phyloP scores from a whole-genome alignment of 35 echinoderm and acorn worm genomes.

The Stichopus chloronotus region DNA sequence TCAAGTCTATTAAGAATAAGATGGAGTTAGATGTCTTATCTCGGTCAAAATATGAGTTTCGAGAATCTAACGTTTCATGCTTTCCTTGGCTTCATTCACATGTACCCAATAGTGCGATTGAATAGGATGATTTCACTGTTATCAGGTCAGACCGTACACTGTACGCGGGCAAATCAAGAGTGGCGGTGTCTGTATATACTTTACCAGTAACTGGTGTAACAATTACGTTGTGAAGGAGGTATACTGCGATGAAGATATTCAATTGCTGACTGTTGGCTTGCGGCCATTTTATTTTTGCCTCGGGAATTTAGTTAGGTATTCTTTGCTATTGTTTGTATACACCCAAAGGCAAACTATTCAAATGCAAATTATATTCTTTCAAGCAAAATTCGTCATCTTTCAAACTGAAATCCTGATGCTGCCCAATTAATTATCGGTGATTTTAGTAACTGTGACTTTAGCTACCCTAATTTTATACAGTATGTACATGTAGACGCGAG shows the following conservation, averaged over 20 bases:
- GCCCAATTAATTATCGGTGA: conserved; percentile 32
- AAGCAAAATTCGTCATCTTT: background rate
- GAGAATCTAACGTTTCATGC: background rate
- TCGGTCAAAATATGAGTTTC: background rate
- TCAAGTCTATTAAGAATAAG: background rate
- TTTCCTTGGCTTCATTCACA: conserved; percentile 27
- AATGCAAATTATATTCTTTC: conserved; percentile 3
- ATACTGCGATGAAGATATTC: background rate
- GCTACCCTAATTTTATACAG: background rate
- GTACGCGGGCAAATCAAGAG: conserved; percentile 20
- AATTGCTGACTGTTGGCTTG: conserved; percentile 60
- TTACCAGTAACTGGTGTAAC: conserved; percentile 42
- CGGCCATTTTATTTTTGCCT: conserved; percentile 67
- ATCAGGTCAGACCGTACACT: conserved; percentile 15
- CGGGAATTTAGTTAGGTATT: conserved; percentile 46
- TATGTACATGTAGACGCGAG: too few species aligned
- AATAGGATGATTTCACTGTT: background rate
- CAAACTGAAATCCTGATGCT: conserved; percentile 17
- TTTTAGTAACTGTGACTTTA: conserved; percentile 27
- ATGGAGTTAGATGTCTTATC: background rate
- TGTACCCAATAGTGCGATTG: conserved; percentile 26
- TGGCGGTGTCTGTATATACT: background rate
- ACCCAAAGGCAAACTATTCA: conserved; percentile 7
- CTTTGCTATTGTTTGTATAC: conserved; percentile 38
- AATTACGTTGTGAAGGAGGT: background rate